Evolutionary conservation across 2,888 invertebrate genomes (phyloP).

Genomic region (Alloscopus bannaensis): DNA sequence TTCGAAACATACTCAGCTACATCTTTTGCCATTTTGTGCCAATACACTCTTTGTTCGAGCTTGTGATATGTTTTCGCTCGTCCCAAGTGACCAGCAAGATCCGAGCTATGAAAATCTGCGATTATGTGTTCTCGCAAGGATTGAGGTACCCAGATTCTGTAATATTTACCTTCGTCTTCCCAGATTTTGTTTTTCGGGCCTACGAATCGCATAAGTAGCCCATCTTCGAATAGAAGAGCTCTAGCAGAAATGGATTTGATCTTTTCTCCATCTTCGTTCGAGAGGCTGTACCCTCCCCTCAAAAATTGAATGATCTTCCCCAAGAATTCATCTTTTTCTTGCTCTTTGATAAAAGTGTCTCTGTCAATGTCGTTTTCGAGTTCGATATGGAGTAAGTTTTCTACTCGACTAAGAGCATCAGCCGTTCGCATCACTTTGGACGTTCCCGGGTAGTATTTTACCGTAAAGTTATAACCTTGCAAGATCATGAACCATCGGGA

Average conservation of each 20-base stretch:
- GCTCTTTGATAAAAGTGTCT: conserved; percentile 20
- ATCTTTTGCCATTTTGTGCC: conserved; percentile 33
- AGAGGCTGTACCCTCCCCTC: conserved; percentile 3
- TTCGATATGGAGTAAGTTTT: not conserved
- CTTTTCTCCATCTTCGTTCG: conserved; percentile 4
- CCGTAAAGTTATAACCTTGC: conserved; percentile 74
- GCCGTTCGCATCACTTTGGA: not conserved
- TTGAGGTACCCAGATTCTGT: conserved; percentile 53
- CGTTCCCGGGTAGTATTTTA: conserved; percentile 74
- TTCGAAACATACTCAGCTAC: conserved; percentile 25
- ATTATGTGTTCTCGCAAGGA: conserved; percentile 29
- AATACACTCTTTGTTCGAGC: conserved; percentile 50
- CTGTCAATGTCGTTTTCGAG: not conserved
- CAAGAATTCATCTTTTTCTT: conserved; percentile 30
- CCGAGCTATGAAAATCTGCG: conserved; percentile 43
- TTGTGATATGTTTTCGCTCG: conserved; percentile 39
- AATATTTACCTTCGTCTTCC: conserved; percentile 45
- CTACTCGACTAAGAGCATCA: conserved; percentile 4
- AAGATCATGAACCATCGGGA: conserved; percentile 76
- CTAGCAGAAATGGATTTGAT: conserved; percentile 1
- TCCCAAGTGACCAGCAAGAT: conserved; percentile 48
- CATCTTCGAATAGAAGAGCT: conserved; percentile 34
- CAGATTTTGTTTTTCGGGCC: conserved; percentile 48
- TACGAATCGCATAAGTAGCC: conserved; percentile 33
- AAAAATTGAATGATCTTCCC: conserved; percentile 16